Percentiles rank a stretch among this genome's conserved stretches.
phyloP scores from a whole-genome alignment of 2,888 invertebrate species.

The Hoplodrina blanda region DNA sequence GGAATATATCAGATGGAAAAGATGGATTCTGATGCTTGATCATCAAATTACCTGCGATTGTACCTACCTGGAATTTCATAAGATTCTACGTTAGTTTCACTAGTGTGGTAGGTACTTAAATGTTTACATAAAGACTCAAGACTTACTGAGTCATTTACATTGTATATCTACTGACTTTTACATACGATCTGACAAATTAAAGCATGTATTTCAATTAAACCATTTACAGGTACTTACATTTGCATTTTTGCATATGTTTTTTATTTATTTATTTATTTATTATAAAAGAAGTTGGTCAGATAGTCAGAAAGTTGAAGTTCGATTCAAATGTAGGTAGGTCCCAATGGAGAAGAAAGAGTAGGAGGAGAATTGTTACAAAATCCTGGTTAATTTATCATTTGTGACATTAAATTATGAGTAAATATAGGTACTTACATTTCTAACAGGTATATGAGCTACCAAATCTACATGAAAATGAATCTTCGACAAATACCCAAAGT shows the following conservation, averaged over 20 bases:
- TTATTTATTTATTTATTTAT: too few species aligned
- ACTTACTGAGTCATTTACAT: neutral
- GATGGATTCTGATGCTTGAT: constrained; percentile 92
- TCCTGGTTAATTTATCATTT: too few species aligned
- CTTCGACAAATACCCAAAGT: constrained; percentile 90
- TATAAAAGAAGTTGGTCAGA: too few species aligned
- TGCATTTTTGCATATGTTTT: too few species aligned
- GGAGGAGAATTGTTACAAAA: too few species aligned
- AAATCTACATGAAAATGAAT: constrained; percentile 92
- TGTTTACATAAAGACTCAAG: neutral
- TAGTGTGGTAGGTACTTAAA: neutral
- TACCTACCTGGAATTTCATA: constrained; percentile 88
- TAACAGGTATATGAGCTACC: constrained; percentile 92
- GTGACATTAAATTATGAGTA: neutral
- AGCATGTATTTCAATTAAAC: too few species aligned
- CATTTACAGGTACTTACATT: too few species aligned
- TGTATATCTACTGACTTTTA: neutral
- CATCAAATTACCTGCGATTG: constrained; percentile 93
- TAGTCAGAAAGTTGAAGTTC: too few species aligned
- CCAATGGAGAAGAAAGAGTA: too few species aligned
- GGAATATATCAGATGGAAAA: constrained; percentile 93
- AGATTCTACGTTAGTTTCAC: neutral
- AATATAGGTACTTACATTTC: constrained; percentile 91
- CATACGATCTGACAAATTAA: neutral
- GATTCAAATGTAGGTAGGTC: too few species aligned